Evolutionary conservation across 2,797 vertebrate genomes (phyloP).

Genomic region (Pyrocephalus nanus): DNA sequence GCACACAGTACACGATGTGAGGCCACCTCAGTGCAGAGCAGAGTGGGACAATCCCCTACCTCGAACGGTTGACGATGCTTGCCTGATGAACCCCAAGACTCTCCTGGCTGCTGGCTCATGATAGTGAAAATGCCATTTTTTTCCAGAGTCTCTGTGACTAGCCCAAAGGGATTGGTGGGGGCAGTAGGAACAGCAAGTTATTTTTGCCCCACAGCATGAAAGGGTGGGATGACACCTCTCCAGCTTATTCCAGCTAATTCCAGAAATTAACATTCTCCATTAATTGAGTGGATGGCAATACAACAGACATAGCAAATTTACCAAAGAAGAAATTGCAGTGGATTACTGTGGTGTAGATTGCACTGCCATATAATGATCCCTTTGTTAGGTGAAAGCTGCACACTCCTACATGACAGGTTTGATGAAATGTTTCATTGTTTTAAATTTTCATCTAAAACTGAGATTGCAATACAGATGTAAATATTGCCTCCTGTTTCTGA

Average conservation of each 20-base stretch:
- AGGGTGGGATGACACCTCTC: not conserved
- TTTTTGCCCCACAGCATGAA: not conserved
- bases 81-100: not conserved
- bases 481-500: not conserved
- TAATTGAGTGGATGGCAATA: not conserved
- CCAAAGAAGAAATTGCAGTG: not conserved
- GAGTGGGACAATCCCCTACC: not conserved
- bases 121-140: not conserved
- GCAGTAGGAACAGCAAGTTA: not conserved
- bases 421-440: not conserved
- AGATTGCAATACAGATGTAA: not conserved
- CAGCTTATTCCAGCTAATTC: not conserved
- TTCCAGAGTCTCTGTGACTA: not conserved
- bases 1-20: not conserved
- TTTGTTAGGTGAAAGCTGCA: not conserved
- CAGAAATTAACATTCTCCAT: not conserved
- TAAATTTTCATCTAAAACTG: not conserved
- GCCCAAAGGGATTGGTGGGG: not conserved
- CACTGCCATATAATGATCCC: not conserved
- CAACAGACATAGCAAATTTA: not conserved
- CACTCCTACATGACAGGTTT: not conserved
- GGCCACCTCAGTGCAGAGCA: accelerated
- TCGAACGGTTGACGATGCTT: accelerated
- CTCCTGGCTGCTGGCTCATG: not conserved
- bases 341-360: not conserved